Evolutionary conservation across 2,797 vertebrate genomes (phyloP).

Genomic region (Tachyglossus aculeatus): DNA sequence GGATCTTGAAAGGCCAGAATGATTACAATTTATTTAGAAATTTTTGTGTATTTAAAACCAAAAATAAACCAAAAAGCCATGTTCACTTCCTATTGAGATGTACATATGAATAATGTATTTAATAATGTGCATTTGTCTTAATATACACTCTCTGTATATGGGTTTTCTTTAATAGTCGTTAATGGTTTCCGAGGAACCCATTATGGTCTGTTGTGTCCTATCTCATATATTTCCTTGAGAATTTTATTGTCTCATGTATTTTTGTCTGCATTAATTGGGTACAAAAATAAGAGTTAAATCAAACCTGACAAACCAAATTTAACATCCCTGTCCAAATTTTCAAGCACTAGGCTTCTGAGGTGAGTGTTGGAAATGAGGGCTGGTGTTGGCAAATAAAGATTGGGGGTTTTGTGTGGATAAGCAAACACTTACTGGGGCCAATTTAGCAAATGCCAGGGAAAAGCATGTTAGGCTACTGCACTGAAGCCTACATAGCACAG

Average conservation of each 20-base stretch:
- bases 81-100: background rate
- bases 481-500: too few relatives aligned
- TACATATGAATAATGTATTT: accelerated
- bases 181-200: background rate
- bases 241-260: background rate
- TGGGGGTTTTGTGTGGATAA: too few relatives aligned
- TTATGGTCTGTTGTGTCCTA: background rate
- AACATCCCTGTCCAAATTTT: too few relatives aligned
- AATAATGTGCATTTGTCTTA: background rate
- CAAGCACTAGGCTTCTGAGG: too few relatives aligned
- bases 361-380: too few relatives aligned
- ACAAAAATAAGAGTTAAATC: background rate
- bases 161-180: background rate
- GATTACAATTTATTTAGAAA: background rate
- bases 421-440: too few relatives aligned
- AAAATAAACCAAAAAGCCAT: background rate
- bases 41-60: background rate
- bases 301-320: background rate
- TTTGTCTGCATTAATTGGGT: background rate
- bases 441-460: too few relatives aligned
- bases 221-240: too few relatives aligned
- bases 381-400: too few relatives aligned
- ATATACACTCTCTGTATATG: background rate
- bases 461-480: too few relatives aligned
- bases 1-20: too few relatives aligned